Percentiles rank a stretch among this genome's conserved stretches.
Evolutionary conservation across 2,797 vertebrate genomes (phyloP).

Genomic region (Lates japonicus): DNA sequence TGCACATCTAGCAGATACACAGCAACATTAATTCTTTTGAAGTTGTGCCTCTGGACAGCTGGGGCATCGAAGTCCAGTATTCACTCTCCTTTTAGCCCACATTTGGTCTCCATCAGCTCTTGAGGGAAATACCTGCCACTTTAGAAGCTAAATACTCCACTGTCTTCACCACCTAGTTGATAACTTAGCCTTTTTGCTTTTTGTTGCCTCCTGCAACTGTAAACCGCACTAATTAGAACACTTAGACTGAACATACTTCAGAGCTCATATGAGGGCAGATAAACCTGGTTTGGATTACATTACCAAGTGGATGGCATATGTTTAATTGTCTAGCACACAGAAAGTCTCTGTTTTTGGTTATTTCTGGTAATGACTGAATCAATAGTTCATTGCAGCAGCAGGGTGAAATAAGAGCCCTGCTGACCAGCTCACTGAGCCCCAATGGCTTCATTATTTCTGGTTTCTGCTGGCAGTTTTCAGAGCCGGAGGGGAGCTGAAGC

Average conservation of each 20-base stretch:
- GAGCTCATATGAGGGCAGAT: constrained; percentile 22
- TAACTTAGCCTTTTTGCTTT: too few species aligned
- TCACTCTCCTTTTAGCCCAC: not conserved
- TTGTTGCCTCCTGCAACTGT: too few species aligned
- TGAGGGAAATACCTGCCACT: not conserved
- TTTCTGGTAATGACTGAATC: constrained; percentile 23
- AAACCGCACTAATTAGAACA: too few species aligned
- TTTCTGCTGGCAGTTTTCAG: constrained; percentile 22
- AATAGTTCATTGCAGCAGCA: constrained; percentile 29
- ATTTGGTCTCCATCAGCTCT: not conserved
- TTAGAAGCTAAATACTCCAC: not conserved
- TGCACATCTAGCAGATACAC: too few species aligned
- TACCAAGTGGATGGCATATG: not conserved
- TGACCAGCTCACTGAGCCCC: constrained; percentile 10
- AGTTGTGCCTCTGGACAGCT: too few species aligned
- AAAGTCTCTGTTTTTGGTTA: not conserved
- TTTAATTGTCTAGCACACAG: constrained; percentile 13
- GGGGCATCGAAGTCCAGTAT: not conserved
- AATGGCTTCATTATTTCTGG: constrained; percentile 28
- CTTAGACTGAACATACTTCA: not conserved
- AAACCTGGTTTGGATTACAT: constrained; percentile 26
- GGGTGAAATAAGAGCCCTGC: constrained; percentile 14
- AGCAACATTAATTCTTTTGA: too few species aligned
- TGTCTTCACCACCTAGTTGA: too few species aligned
- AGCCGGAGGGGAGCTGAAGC: not conserved